Percentiles rank a stretch among this genome's conserved stretches.
Conservation (phyloP, 2,888 invertebrate species). For the Sphaeridia pumilis region DNA sequence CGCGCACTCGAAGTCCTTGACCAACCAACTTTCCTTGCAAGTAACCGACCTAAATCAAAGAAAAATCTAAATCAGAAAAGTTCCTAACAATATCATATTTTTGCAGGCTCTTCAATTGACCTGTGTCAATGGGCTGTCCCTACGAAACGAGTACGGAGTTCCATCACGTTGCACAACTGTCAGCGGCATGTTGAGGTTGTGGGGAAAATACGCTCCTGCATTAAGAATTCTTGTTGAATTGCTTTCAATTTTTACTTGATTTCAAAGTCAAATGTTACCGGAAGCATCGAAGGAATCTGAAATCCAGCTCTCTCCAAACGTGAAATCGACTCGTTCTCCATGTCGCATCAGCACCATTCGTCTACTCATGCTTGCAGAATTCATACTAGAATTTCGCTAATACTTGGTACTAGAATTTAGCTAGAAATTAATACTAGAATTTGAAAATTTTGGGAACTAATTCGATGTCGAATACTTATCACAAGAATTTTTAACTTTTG, state of each 20-base stretch:
- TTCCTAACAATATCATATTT: no score
- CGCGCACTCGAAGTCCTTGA: conserved; percentile 58
- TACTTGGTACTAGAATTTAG: no score
- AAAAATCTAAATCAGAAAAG: not conserved
- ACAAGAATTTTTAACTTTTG: no score
- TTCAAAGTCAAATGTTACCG: conserved; percentile 1
- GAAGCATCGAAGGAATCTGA: conserved; percentile 68
- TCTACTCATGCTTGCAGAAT: conserved; percentile 3
- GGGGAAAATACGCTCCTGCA: conserved; percentile 53
- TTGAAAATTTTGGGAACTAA: no score
- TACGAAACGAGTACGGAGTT: conserved; percentile 55
- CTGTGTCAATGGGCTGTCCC: conserved; percentile 82
- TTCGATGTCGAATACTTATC: no score
- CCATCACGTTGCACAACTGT: conserved; percentile 56
- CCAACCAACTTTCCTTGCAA: conserved; percentile 74
- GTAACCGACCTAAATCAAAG: conserved; percentile 49
- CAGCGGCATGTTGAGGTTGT: conserved; percentile 86
- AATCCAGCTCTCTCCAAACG: conserved; percentile 74
- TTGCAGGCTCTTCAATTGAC: no score
- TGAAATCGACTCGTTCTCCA: conserved; percentile 89
- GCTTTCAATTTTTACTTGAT: no score
- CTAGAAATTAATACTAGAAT: no score
- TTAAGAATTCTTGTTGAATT: no score
- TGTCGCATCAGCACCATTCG: conserved; percentile 65
- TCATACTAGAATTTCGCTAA: no score